These are phyloP conservation scores for Euzophera pinguis DNA, from an alignment of 2,888 invertebrate genomes.

Conservation along the genomic window DNA sequence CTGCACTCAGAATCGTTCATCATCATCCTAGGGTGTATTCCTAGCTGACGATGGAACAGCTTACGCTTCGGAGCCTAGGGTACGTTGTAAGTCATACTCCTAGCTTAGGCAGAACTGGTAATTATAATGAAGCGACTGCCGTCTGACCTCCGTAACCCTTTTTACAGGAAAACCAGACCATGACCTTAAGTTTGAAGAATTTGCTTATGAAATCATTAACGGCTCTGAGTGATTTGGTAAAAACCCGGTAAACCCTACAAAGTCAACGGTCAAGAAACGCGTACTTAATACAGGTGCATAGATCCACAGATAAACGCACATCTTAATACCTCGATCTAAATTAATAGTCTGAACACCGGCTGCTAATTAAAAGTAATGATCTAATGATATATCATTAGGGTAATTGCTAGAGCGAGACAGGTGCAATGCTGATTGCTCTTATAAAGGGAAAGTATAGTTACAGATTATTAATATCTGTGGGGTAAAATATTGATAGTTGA, in stretches of 20 bases:
- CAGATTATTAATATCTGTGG: neutral
- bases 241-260: neutral
- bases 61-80: too few species aligned
- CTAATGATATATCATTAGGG: constrained; percentile 5
- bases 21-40: too few species aligned
- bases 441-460: neutral
- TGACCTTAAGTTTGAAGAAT: too few species aligned
- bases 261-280: neutral
- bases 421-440: neutral
- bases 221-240: neutral
- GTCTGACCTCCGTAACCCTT: too few species aligned
- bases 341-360: constrained; percentile 5
- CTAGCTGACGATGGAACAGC: too few species aligned
- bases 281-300: neutral
- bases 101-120: too few species aligned
- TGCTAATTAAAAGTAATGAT: constrained; percentile 4
- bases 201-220: too few species aligned
- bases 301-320: neutral
- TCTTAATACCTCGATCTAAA: constrained; percentile 4
- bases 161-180: too few species aligned
- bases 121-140: too few species aligned
- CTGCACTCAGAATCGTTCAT: too few species aligned
- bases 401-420: neutral
- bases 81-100: too few species aligned
- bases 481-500: neutral